Base-by-base conservation (phyloP, 2,113 vertebrate species). In the Aythya baeri region DNA sequence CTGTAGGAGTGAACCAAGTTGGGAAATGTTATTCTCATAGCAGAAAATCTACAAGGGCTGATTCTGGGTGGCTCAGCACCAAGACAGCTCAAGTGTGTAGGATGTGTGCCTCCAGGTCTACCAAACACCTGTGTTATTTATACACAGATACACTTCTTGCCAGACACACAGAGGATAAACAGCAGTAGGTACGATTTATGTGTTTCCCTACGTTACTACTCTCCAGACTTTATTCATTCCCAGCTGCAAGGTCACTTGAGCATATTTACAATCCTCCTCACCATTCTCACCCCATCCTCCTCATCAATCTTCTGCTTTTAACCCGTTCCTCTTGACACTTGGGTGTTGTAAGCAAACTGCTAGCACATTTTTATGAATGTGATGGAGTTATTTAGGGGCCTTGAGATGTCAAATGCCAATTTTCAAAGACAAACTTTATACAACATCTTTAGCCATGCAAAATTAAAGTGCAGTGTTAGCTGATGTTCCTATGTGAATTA, bases 401-500 rank as follows among this genome's bases (percentile, higher is more conserved):
- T 54, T 65, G 57, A 89, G 44, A 75, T 46, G 17, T 72, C 21
- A 54, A 71, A 49, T 46, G 14, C 36, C 52, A 66, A 38, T 65
- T 86, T 81, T 61, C 27, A 55, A 86, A 66, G 52, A 20, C 65
- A 71, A 86, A 27, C 31, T 49, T 59, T 50, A 25, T 38, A 65
- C 41, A 71, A 13, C 32, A 71, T 46, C 76, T 81, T 72, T 71
- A 82, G 66, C 14, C 7, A 25, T 29, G 17, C 58, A 86, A 72
- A 82, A 66, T 43, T 55, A 52, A 36, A 54, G 7, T 17, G 25
- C 9, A 29, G 11, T 49, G n/a, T 55, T 77, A 31, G 13, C 52
- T 86, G 58, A n/a, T 66, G 54, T 78, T 74, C 75, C 76, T 91
- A 8, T 59, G 50, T 43, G 57, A 91, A 62, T 67, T 81, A 70